phyloP scores from a whole-genome alignment of 2,797 vertebrate species.

The Betta splendens region DNA sequence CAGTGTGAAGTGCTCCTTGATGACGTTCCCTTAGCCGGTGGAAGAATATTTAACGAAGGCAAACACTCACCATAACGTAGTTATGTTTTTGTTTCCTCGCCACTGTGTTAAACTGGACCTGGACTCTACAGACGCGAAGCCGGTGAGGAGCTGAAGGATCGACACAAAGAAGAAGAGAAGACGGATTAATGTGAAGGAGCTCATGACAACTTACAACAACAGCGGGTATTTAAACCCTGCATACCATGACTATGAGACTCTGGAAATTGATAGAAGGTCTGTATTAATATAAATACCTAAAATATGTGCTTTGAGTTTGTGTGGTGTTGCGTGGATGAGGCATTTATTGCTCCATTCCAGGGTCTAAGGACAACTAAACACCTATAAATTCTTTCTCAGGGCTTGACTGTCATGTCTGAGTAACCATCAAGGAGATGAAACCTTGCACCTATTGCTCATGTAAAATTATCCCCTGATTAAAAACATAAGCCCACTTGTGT shows the following conservation, averaged over 20 bases:
- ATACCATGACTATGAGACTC: conserved; percentile 84
- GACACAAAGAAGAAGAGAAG: background rate
- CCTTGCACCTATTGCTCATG: conserved; percentile 5
- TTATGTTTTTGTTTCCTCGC: background rate
- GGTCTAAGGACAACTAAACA: background rate
- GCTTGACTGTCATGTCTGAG: too few relatives aligned
- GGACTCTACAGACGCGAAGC: conserved; percentile 18
- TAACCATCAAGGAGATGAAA: too few relatives aligned
- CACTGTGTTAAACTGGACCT: background rate
- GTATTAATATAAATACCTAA: conserved; percentile 20
- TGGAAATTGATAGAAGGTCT: conserved; percentile 84
- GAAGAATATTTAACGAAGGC: background rate
- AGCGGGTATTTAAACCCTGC: conserved; percentile 72
- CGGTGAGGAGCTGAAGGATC: conserved; percentile 18
- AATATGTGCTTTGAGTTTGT: background rate
- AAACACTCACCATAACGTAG: background rate
- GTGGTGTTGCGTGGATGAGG: background rate
- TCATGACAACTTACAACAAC: conserved; percentile 70
- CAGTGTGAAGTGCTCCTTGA: conserved; percentile 12
- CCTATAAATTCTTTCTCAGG: background rate
- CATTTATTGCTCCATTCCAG: background rate
- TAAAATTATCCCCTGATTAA: background rate
- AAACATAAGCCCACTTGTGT: background rate
- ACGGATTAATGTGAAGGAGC: conserved; percentile 35
- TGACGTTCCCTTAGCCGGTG: conserved; percentile 2